Evolutionary conservation across 2,888 invertebrate species (phyloP), one percentile per base, ranked within the genome.

Genomic region (Germaria angustata): DNA sequence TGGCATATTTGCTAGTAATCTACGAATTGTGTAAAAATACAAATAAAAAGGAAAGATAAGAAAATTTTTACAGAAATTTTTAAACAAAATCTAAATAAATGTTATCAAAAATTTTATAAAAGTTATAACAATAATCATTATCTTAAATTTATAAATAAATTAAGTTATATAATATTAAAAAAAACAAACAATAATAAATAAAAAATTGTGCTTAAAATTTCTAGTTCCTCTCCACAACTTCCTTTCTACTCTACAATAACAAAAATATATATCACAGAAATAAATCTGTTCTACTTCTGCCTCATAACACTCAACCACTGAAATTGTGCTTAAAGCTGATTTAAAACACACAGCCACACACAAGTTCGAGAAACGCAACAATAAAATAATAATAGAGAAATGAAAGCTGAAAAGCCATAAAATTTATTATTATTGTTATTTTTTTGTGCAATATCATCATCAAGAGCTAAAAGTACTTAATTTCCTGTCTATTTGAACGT

Each of bases 181-280:
- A 28, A 28, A 28, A 28, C 6, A 46, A 1, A 22, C 4, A 22
- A 49, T 13, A 1, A 22, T 13, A 22, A 20, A 55, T 20, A 11
- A 55, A 72, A 51, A 20, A 11, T 49, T 63, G 41, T 65, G 53
- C 55, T 55, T 46, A 24, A 44, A 53, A 15, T 39, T 24, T 22
- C 36, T 44, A 57, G 65, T 75, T 66, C 75, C 65, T 66, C 9
- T 44, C 28, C 24, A 46, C 24, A 75, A 34, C 65, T 53, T 53
- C 41, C 36, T 65, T 46, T 65, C 34, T 63, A 44, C 28, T 11
- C 24, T 53, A 55, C 22, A 22, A 5, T 51, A 51, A 28, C n/a
- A 32, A 3, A 13, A 22, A 22, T 0, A 1, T 13, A n/a, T n/a
- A n/a, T n/a, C n/a, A n/a, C n/a, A 49, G 5, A 49, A 49, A 46